phyloP scores from a whole-genome alignment of 2,888 invertebrate genomes.

The Ochropleura leucogaster region DNA sequence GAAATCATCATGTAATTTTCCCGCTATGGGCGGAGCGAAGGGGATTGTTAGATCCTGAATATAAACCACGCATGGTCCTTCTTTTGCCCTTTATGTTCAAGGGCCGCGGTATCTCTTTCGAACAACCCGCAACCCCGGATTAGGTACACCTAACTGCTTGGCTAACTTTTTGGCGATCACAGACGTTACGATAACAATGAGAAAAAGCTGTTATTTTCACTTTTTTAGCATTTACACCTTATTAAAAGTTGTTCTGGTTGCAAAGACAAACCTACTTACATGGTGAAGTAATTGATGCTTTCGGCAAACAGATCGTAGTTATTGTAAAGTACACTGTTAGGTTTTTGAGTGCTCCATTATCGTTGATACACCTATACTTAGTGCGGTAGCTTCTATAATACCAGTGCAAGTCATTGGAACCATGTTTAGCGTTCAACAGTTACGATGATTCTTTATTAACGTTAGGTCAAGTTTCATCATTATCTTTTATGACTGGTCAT shows the following conservation, averaged over 20 bases:
- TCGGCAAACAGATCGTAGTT: not conserved
- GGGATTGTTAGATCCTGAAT: no score
- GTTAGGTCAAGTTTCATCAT: conserved; percentile 8
- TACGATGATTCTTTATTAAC: not conserved
- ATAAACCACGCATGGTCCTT: no score
- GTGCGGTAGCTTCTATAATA: not conserved
- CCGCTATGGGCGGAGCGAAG: no score
- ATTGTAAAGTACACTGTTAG: no score
- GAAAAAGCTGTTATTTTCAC: not conserved
- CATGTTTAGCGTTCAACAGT: not conserved
- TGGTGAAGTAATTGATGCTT: not conserved
- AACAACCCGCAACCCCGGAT: no score
- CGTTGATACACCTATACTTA: not conserved
- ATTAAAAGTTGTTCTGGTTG: not conserved
- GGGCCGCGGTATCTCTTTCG: no score
- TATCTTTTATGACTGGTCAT: conserved; percentile 15
- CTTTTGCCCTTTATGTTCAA: no score
- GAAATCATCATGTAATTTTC: no score
- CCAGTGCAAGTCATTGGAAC: not conserved
- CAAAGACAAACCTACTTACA: not conserved
- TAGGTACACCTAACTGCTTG: no score
- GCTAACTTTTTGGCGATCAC: no score
- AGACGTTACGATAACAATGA: not conserved
- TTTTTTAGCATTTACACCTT: not conserved
- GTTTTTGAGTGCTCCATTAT: not conserved